A percentile compares a stretch with the other conserved stretches of the same genome.
Evolutionary conservation across 2,113 vertebrate genomes (phyloP).

Genomic region (Atractosteus spatula): DNA sequence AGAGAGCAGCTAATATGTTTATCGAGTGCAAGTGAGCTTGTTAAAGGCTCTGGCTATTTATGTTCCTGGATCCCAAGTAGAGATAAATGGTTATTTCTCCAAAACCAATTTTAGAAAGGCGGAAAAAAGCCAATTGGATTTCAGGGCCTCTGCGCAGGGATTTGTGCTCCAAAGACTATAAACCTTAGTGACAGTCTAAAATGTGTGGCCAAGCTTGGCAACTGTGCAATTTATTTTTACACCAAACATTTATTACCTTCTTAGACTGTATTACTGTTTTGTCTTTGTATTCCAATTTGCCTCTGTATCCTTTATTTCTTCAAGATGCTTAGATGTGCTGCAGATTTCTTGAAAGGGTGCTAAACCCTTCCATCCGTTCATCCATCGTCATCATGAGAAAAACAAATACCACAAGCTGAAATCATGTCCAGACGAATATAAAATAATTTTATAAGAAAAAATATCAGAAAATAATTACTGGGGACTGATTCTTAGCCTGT

Average conservation of each 20-base stretch:
- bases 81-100: slow-evolving; percentile 37
- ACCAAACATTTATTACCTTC: slow-evolving; percentile 34
- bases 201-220: slow-evolving; percentile 27
- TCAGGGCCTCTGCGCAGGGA: slow-evolving; percentile 20
- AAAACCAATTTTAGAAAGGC: slow-evolving; percentile 31
- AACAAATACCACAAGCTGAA: too few species aligned
- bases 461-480: too few species aligned
- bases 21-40: slow-evolving; percentile 43
- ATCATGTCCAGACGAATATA: too few species aligned
- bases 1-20: slow-evolving; percentile 34
- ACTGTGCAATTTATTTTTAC: slow-evolving; percentile 34
- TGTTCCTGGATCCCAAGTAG: slow-evolving; percentile 19
- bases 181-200: slow-evolving; percentile 30
- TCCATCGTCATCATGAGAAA: background rate
- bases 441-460: too few species aligned
- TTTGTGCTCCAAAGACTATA: slow-evolving; percentile 35
- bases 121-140: slow-evolving; percentile 26
- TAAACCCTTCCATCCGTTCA: background rate
- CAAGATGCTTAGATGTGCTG: background rate
- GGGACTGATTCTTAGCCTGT: too few species aligned
- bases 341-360: background rate
- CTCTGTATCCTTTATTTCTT: background rate
- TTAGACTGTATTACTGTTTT: background rate
- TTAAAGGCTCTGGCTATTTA: slow-evolving; percentile 39
- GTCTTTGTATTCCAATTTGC: slow-evolving; percentile 1